Base-by-base conservation (phyloP, 2,888 invertebrate genomes). In the Pollenia griseotomentosa region DNA sequence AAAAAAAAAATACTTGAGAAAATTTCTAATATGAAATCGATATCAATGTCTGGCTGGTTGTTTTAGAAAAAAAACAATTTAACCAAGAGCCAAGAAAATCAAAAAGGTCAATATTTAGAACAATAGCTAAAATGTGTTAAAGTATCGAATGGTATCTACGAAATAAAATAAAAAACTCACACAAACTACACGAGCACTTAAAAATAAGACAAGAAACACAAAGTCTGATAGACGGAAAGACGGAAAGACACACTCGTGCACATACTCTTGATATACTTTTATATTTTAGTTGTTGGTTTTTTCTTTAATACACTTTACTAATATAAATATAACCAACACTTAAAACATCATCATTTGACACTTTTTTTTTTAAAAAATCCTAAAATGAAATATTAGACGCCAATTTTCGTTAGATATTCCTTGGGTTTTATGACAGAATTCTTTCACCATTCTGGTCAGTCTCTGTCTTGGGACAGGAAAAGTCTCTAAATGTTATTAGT, bases 261-360 rank as follows among this genome's bases (percentile, higher is more conserved):
- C 1, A 46, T 10, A 42, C 16, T 44, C 9, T 12, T 10, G 16
- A 46, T 12, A 42, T 12, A 12, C 14, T 53, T 12, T 1, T 71
- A 57, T 71, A 42, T 44, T 23, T 33, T 12, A 71, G 78, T 23
- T 63, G 55, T 78, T 63, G 51, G 42, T 55, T 73, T 23, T 48
- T 14, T 14, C n/a, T 55, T 73, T 55, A 55, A 65, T 19, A 55
- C 14, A 44, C 61, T 42, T 57, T 16, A 40, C 55, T 70, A 74
- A 74, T 55, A 74, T 57, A 53, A 61, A 33, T 83, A 55, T 74
- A 68, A 79, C 46, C 73, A 81, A 87, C 84, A 87, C 84, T 87
- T 84, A 84, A 78, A 82, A 74, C 19, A 87, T 87, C 74, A 84
- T 74, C 78, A 84, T 84, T 87, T 87, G 87, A 87, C 87, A 87